Evolutionary conservation across 2,113 vertebrate genomes (phyloP).

Genomic region (Halcyon malimbica): DNA sequence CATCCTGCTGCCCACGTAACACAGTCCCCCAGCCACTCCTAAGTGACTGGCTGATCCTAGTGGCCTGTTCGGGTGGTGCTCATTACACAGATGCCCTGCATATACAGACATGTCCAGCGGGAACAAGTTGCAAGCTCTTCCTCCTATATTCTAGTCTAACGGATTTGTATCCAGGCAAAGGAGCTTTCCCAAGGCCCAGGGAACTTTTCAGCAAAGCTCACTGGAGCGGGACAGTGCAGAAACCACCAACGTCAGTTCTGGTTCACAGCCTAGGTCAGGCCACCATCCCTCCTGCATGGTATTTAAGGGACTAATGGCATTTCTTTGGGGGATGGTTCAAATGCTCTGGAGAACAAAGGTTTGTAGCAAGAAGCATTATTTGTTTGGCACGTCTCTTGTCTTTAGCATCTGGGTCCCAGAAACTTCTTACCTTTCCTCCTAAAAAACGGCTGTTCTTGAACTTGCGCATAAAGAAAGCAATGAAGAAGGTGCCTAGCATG

Average conservation of each 20-base stretch:
- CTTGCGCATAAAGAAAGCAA: conserved; percentile 97
- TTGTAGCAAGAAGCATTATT: neutral
- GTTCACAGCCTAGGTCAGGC: neutral
- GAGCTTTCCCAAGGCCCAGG: neutral
- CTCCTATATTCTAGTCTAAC: neutral
- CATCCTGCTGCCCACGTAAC: neutral
- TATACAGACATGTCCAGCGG: neutral
- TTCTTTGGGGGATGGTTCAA: neutral
- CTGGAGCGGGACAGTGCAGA: neutral
- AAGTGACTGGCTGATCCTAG: neutral
- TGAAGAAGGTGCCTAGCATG: conserved; percentile 96
- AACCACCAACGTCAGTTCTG: neutral
- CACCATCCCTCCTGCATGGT: neutral
- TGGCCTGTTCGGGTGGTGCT: neutral
- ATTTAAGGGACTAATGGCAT: neutral
- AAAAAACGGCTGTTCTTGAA: conserved; percentile 97
- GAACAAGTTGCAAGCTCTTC: neutral
- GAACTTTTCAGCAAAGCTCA: neutral
- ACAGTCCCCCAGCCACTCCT: neutral
- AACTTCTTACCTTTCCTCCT: conserved; percentile 88
- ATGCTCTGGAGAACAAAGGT: neutral
- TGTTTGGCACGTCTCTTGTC: neutral
- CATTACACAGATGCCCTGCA: neutral
- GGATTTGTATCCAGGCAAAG: neutral
- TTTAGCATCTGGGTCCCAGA: neutral